Percentiles rank a stretch among this genome's conserved stretches.
Conservation (phyloP, 2,113 vertebrate species). For the Murina feae region DNA sequence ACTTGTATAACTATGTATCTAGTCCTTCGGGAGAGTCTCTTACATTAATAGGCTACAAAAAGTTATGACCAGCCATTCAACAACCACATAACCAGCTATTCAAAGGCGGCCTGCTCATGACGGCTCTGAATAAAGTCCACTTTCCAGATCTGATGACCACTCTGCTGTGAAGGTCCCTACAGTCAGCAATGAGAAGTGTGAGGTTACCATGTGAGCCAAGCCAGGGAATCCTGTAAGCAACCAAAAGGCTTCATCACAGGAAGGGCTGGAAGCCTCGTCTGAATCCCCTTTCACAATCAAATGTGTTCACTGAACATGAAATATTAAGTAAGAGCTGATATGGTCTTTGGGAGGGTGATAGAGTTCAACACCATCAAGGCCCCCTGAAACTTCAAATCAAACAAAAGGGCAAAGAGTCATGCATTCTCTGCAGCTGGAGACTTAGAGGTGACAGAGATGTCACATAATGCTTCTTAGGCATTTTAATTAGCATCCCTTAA, state of each 20-base stretch:
- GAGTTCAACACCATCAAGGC: not conserved
- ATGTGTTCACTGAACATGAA: not conserved
- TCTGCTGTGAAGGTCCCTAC: not conserved
- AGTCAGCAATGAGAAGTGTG: not conserved
- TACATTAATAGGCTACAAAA: not conserved
- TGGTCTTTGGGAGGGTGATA: not conserved
- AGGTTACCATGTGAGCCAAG: not conserved
- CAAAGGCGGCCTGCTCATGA: not conserved
- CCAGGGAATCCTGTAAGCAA: not conserved
- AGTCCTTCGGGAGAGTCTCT: not conserved
- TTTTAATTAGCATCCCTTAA: not conserved
- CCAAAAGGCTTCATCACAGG: not conserved
- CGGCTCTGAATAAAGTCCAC: not conserved
- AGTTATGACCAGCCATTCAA: not conserved
- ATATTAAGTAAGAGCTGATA: not conserved
- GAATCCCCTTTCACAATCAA: not conserved
- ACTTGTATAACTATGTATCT: not conserved
- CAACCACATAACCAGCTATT: not conserved
- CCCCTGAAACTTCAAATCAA: not conserved
- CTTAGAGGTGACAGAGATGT: not conserved
- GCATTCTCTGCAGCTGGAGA: not conserved
- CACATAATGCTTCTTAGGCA: not conserved
- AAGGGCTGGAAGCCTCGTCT: not conserved
- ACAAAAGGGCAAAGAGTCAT: not conserved
- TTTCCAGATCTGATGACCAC: not conserved